Evolutionary conservation across 2,797 vertebrate species (phyloP), one percentile per base, ranked within the genome.

Genomic region (Sebastes paucispinis): DNA sequence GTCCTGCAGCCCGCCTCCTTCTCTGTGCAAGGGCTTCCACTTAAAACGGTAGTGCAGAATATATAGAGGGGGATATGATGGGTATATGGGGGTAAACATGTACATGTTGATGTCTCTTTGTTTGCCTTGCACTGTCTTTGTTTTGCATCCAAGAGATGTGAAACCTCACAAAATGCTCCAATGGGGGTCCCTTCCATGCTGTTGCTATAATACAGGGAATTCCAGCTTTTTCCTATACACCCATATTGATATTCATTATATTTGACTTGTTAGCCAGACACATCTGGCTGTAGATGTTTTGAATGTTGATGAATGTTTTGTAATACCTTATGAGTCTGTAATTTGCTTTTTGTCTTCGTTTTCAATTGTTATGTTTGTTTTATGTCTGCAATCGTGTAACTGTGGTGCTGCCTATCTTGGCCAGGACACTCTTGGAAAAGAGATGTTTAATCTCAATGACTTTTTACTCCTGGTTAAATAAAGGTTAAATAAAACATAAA

Each of bases 1-100:
- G 59, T 83, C 79, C 78, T 67, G 67, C 87, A 78, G 70, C 77
- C 90, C 86, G 27, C 73, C 80, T 62, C 60, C 47, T 43, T 2
- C 54, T 66, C 70, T 24, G 76, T 64, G 80, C 65, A 79, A n/a
- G 34, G 75, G 69, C 36, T 66, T n/a, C 9, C 64, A 58, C 62
- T 76, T 68, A 7, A 80, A 81, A 79, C 68, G 69, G 39, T 24
- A 52, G 54, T n/a, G 64, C 54, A 79, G 24, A 50, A 75, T 20
- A 20, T 18, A 20, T 14, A 22, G 4, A n/a, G 31, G 32, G 32
- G 57, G 1, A 64, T 31, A 2, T 47, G 57, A 69, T 24, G 68
- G 54, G 8, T 16, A 6, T 9, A 20, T 50, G 7, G 7, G 25
- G 73, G 24, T 34, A 14, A 29, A 39, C 34, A 8, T 52, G 10